Evolutionary conservation across 1,140 invertebrate species (phyloP), one percentile per base, ranked within the genome.

Genomic region (Drosophila lini): DNA sequence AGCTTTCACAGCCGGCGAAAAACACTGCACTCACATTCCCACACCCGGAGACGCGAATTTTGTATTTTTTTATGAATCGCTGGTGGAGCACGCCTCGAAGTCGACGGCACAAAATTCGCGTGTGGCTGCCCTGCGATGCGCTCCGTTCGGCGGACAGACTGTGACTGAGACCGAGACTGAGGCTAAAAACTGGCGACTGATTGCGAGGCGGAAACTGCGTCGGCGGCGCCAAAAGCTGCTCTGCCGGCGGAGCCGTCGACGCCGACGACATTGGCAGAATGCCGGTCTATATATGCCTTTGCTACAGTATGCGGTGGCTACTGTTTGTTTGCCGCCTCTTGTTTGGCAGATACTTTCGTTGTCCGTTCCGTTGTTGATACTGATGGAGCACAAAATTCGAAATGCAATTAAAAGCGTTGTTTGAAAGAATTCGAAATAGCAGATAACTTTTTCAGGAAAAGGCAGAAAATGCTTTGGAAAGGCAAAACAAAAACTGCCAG

Each of bases 131-230:
- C 74, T 74, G 69, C 78, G 80, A 67, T 73, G 82, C 62, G 80
- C 80, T 83, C 86, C 80, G 89, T 84, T 81, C 81, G 79, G 88
- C 77, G 63, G 55, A 81, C 84, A 80, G 73, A 92, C 91, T 92
- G 84, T 90, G 67, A 79, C 88, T 81, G 75, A 71, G 25, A 10
- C 45, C 45, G 44, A 45, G 52, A 45, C 65, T 74, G 62, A 44
- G 70, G 48, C 80, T 52, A 45, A 68, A 67, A 63, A 31, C 61
- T 42, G 53, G 53, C 53, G 53, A 62, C 60, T 38, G 58, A 56
- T 56, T 55, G 59, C 19, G 75, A 71, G 71, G 44, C 64, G 76
- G 59, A 55, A 74, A 45, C 75, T 63, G 61, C 64, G 60, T 41
- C 67, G 60, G 47, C 52, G 57, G 53, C 52, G 47, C 64, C 56